Conservation (phyloP, 2,888 invertebrate species). For the Andrena bucephala region DNA sequence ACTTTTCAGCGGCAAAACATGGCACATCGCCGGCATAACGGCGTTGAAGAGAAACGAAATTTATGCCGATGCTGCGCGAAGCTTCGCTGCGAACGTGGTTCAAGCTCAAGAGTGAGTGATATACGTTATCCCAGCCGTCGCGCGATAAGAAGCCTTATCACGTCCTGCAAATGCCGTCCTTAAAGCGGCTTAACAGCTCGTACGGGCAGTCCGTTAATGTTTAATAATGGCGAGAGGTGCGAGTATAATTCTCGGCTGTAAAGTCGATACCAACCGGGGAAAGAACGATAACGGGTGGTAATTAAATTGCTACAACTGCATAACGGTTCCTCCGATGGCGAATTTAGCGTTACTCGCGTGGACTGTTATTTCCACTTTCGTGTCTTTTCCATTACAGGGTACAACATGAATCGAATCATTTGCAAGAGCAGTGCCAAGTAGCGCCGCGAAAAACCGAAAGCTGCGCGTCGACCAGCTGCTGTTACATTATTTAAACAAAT, state of each 20-base stretch:
- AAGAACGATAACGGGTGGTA: conserved; percentile 32
- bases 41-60: neutral
- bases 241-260: conserved; percentile 43
- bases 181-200: conserved; percentile 51
- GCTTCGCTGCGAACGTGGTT: conserved; percentile 15
- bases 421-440: neutral
- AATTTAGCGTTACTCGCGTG: neutral
- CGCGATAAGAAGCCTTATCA: conserved; percentile 40
- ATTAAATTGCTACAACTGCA: conserved; percentile 30
- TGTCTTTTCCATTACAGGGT: neutral
- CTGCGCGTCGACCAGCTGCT: neutral
- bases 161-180: conserved; percentile 44
- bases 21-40: neutral
- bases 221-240: conserved; percentile 52
- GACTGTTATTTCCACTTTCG: neutral
- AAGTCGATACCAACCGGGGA: conserved; percentile 37
- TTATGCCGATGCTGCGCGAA: neutral
- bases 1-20: neutral
- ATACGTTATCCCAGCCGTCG: conserved; percentile 29
- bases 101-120: conserved; percentile 18
- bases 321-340: neutral
- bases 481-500: conserved; percentile 62
- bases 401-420: neutral
- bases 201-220: conserved; percentile 46
- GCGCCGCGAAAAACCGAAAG: neutral